phyloP scores from a whole-genome alignment of 2,797 vertebrate genomes.

The Acanthurus lineatus region DNA sequence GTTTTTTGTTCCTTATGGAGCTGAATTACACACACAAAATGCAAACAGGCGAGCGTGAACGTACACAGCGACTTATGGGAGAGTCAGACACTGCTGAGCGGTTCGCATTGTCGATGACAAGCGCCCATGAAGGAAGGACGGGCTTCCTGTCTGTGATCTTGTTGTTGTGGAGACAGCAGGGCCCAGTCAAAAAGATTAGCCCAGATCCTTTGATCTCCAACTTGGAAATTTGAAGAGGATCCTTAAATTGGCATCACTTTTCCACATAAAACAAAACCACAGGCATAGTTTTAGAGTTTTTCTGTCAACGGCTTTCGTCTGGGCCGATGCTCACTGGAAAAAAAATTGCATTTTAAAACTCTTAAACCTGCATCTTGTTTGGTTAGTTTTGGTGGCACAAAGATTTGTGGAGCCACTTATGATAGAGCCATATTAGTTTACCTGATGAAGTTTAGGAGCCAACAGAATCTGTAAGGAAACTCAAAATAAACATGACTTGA shows the following conservation, averaged over 20 bases:
- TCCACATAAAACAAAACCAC: slow-evolving; percentile 80
- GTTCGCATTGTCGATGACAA: slow-evolving; percentile 78
- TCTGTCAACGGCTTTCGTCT: slow-evolving; percentile 61
- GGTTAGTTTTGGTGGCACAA: slow-evolving; percentile 25
- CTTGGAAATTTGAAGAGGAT: slow-evolving; percentile 75
- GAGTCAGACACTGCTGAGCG: slow-evolving; percentile 70
- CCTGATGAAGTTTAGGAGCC: not conserved
- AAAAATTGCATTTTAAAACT: slow-evolving; percentile 36
- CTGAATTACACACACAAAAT: slow-evolving; percentile 52
- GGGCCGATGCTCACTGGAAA: slow-evolving; percentile 46
- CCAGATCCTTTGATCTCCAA: slow-evolving; percentile 75
- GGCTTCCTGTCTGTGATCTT: slow-evolving; percentile 80
- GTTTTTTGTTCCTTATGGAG: slow-evolving; percentile 19
- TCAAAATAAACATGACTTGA: not conserved
- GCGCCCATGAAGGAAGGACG: slow-evolving; percentile 74
- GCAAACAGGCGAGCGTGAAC: slow-evolving; percentile 45
- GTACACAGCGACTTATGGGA: slow-evolving; percentile 58
- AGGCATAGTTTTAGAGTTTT: slow-evolving; percentile 63
- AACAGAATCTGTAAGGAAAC: not conserved
- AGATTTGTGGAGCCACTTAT: slow-evolving; percentile 1
- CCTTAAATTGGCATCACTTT: slow-evolving; percentile 67
- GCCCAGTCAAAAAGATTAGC: slow-evolving; percentile 75
- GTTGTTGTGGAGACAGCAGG: slow-evolving; percentile 75
- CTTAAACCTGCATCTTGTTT: slow-evolving; percentile 46
- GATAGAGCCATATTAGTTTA: slow-evolving; percentile 5